These are phyloP conservation scores for Rhamphomyia laevipes DNA, from an alignment of 2,888 invertebrate genomes.

Conservation along the genomic window DNA sequence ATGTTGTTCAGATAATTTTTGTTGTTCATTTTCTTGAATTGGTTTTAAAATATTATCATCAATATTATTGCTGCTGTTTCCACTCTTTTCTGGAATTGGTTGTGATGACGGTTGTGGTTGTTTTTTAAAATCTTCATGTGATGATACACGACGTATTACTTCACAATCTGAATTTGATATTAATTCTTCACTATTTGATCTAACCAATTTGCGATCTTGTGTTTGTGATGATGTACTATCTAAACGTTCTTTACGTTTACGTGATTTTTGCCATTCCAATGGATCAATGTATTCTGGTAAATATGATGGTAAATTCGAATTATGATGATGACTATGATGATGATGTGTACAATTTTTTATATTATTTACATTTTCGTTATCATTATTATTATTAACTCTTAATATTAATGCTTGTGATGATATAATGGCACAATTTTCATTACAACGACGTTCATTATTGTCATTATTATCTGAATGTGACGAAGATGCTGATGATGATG, in stretches of 20 bases:
- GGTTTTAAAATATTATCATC: conserved; percentile 9
- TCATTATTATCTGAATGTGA: conserved; percentile 13
- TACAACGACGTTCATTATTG: not conserved
- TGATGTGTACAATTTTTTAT: conserved; percentile 11
- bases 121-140: conserved; percentile 47
- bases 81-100: conserved; percentile 18
- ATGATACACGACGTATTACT: conserved; percentile 47
- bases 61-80: conserved; percentile 6
- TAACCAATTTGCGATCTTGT: conserved; percentile 47
- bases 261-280: conserved; percentile 38
- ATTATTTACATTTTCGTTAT: conserved; percentile 8
- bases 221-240: conserved; percentile 46
- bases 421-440: conserved; percentile 7
- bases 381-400: conserved; percentile 5
- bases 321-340: conserved; percentile 17
- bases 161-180: conserved; percentile 28
- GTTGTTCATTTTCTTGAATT: conserved; percentile 5
- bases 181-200: conserved; percentile 50
- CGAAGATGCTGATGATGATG: conserved; percentile 11
- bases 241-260: conserved; percentile 52
- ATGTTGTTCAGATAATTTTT: too few species aligned
- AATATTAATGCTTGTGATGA: conserved; percentile 5
- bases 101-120: conserved; percentile 21
- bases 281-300: conserved; percentile 38
- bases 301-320: conserved; percentile 31